phyloP scores from a whole-genome alignment of 2,888 invertebrate species.

The Patella pellucida region DNA sequence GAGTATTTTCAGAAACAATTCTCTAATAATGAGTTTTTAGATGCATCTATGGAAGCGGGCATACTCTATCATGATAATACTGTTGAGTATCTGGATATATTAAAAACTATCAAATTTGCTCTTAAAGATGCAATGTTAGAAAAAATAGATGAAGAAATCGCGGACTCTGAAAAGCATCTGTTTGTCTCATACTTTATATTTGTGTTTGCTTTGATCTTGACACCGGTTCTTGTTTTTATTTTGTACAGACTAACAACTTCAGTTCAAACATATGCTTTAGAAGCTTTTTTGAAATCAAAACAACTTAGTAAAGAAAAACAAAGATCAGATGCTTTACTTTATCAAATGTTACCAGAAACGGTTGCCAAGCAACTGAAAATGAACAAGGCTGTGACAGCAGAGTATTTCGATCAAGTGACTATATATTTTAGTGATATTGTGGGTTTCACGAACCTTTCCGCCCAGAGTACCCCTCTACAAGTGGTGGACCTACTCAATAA shows the following conservation, averaged over 20 bases:
- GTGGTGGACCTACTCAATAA: constrained; percentile 59
- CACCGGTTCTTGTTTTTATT: constrained; percentile 31
- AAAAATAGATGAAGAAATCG: constrained; percentile 22
- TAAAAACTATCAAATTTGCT: constrained; percentile 23
- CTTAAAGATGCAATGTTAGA: constrained; percentile 24
- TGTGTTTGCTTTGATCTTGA: constrained; percentile 30
- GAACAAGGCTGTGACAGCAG: constrained; percentile 58
- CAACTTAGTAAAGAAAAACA: constrained; percentile 62
- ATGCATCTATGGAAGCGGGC: constrained; percentile 20
- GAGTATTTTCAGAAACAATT: constrained; percentile 8
- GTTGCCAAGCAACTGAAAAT: constrained; percentile 65
- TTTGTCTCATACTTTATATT: constrained; percentile 32
- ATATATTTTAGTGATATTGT: constrained; percentile 65
- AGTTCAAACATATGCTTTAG: constrained; percentile 37
- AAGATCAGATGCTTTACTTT: constrained; percentile 61
- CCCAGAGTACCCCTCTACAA: constrained; percentile 60
- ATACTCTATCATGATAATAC: constrained; percentile 26
- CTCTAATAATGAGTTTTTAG: constrained; percentile 6
- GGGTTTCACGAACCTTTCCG: constrained; percentile 59
- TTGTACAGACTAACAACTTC: constrained; percentile 36
- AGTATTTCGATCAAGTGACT: constrained; percentile 57
- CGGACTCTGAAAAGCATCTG: constrained; percentile 26
- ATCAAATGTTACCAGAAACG: constrained; percentile 67
- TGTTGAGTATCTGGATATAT: constrained; percentile 29
- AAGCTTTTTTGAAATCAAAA: constrained; percentile 40